Evolutionary conservation across 2,797 vertebrate genomes (phyloP).

Genomic region (Megaceryle alcyon): DNA sequence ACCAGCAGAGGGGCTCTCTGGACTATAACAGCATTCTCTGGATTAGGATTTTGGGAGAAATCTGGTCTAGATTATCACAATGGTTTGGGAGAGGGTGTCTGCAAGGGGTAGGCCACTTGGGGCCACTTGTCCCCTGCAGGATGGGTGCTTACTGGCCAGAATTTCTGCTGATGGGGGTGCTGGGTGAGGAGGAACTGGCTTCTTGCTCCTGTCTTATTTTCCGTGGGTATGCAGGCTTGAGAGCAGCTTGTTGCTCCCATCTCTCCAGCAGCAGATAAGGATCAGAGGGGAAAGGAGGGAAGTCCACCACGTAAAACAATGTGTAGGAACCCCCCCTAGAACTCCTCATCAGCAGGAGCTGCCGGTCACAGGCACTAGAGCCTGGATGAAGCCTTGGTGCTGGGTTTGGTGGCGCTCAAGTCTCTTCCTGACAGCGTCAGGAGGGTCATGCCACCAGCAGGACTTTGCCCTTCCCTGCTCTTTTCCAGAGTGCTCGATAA

Average conservation of each 20-base stretch:
- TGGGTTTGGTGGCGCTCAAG: not conserved
- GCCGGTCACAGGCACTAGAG: accelerated
- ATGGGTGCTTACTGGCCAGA: not conserved
- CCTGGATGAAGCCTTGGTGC: not conserved
- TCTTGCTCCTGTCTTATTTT: not conserved
- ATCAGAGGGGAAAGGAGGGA: not conserved
- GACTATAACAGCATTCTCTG: not conserved
- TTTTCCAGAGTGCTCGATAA: not conserved
- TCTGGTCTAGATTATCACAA: not conserved
- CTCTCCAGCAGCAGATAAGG: not conserved
- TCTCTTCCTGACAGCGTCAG: accelerated
- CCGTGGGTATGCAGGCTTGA: accelerated
- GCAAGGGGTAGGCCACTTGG: not conserved
- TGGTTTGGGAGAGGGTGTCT: not conserved
- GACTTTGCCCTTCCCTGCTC: not conserved
- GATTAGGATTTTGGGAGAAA: not conserved
- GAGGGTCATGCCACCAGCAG: accelerated
- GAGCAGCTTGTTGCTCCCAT: not conserved
- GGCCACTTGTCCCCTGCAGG: not conserved
- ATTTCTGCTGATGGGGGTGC: not conserved
- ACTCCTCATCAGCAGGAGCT: not conserved
- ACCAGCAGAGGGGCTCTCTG: not conserved
- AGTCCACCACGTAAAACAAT: not conserved
- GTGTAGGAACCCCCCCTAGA: not conserved
- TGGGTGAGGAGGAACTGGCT: not conserved